Conservation (phyloP, 2,888 invertebrate genomes). For the Therioaphis trifolii region DNA sequence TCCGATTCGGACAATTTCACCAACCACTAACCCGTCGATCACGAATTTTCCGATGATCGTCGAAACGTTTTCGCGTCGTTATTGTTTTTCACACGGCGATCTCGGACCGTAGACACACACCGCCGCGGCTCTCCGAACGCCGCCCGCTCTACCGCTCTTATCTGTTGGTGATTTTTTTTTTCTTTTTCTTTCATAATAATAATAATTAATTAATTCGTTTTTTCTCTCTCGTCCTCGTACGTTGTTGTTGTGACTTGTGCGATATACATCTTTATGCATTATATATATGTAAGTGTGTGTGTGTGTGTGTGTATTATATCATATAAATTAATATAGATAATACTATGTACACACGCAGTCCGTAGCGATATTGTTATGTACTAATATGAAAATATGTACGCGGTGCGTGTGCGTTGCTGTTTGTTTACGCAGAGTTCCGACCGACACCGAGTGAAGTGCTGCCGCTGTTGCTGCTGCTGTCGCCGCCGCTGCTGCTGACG, state of each 20-base stretch:
- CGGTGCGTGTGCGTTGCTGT: slow-evolving; percentile 31
- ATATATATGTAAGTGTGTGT: too few species aligned
- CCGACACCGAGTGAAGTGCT: slow-evolving; percentile 45
- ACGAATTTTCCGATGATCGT: slow-evolving; percentile 32
- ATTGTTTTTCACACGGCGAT: neutral
- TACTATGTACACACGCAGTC: neutral
- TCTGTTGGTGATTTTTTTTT: neutral
- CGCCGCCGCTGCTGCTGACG: slow-evolving; percentile 16
- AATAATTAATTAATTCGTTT: too few species aligned
- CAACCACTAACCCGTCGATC: slow-evolving; percentile 58
- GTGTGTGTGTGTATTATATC: too few species aligned
- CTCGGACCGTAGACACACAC: neutral
- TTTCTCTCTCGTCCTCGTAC: too few species aligned
- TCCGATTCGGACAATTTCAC: slow-evolving; percentile 40
- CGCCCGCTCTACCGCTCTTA: neutral
- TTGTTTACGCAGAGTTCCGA: slow-evolving; percentile 35
- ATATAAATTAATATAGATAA: neutral
- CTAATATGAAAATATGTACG: neutral
- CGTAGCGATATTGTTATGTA: too few species aligned
- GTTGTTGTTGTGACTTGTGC: too few species aligned
- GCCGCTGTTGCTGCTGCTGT: slow-evolving; percentile 22
- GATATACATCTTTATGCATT: neutral
- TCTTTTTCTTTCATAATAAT: too few species aligned
- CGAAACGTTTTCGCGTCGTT: slow-evolving; percentile 30
- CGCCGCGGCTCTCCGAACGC: neutral